Evolutionary conservation across 2,797 vertebrate species (phyloP).

Genomic region (Ctenopoma kingsleyae): DNA sequence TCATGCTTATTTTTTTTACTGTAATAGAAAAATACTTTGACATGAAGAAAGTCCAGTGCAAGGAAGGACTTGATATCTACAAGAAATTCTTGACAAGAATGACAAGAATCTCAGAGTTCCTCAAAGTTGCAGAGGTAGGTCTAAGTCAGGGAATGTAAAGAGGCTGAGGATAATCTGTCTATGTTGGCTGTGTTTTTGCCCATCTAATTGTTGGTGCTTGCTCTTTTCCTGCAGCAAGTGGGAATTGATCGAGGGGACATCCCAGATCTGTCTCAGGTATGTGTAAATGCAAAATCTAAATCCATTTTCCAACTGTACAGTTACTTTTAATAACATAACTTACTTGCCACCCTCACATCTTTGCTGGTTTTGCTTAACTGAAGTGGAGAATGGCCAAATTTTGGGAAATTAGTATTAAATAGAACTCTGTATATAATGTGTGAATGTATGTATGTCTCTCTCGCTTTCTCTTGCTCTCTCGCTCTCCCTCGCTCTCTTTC

Average conservation of each 20-base stretch:
- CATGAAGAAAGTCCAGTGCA: slow-evolving; percentile 98
- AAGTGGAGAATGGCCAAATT: slow-evolving; percentile 17
- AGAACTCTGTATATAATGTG: neutral
- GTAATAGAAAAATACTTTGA: slow-evolving; percentile 95
- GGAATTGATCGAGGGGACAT: slow-evolving; percentile 98
- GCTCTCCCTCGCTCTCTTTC: too few relatives aligned
- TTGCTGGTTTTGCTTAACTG: slow-evolving; percentile 38
- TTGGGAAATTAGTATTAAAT: neutral
- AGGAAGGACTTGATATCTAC: slow-evolving; percentile 96
- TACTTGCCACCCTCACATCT: slow-evolving; percentile 9
- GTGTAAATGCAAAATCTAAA: neutral
- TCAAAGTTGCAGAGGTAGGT: slow-evolving; percentile 96
- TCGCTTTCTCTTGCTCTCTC: too few relatives aligned
- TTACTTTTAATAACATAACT: neutral
- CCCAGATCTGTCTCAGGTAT: slow-evolving; percentile 96
- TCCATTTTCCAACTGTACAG: neutral
- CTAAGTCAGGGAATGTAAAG: neutral
- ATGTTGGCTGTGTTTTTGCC: neutral
- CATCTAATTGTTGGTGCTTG: slow-evolving; percentile 5
- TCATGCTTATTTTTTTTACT: slow-evolving; percentile 1
- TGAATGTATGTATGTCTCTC: too few relatives aligned
- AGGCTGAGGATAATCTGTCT: neutral
- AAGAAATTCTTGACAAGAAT: slow-evolving; percentile 97
- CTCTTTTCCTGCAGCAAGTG: slow-evolving; percentile 90
- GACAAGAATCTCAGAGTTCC: slow-evolving; percentile 96